Evolutionary conservation across 2,797 vertebrate genomes (phyloP).

Genomic region (Crenichthys baileyi): DNA sequence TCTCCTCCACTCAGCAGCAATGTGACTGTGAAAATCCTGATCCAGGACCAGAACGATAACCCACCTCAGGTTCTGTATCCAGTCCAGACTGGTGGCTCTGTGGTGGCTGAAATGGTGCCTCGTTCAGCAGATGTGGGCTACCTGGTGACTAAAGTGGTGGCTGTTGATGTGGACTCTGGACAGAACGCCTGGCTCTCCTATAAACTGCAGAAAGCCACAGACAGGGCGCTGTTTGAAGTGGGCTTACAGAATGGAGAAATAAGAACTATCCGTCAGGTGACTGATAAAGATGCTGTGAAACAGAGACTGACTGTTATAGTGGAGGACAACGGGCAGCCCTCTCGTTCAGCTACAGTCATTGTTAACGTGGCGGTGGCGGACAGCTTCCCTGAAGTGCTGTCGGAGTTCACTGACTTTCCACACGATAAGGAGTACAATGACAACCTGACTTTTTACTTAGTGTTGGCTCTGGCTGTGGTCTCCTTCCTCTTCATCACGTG

Average conservation of each 20-base stretch:
- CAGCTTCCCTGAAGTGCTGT: too few relatives aligned
- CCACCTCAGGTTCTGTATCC: slow-evolving; percentile 63
- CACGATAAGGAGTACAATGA: too few relatives aligned
- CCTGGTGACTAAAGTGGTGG: slow-evolving; percentile 83
- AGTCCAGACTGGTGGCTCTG: slow-evolving; percentile 60
- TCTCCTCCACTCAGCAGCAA: too few relatives aligned
- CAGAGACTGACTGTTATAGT: slow-evolving; percentile 47
- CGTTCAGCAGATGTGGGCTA: slow-evolving; percentile 82
- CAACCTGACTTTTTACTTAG: too few relatives aligned
- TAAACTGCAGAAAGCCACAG: slow-evolving; percentile 78
- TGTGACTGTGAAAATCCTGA: too few relatives aligned
- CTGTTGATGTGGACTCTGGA: slow-evolving; percentile 67
- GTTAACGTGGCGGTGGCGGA: too few relatives aligned
- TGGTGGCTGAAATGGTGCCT: slow-evolving; percentile 81
- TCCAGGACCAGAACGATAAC: slow-evolving; percentile 81
- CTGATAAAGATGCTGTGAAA: slow-evolving; percentile 57
- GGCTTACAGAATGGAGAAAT: slow-evolving; percentile 63
- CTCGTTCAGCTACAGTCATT: too few relatives aligned
- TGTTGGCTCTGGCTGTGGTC: too few relatives aligned
- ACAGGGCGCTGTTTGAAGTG: slow-evolving; percentile 79
- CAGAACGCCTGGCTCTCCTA: slow-evolving; percentile 77
- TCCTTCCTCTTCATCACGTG: too few relatives aligned
- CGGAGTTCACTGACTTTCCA: too few relatives aligned
- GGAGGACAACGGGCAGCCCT: slow-evolving; percentile 53
- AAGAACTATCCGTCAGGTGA: slow-evolving; percentile 70